Base-by-base conservation (phyloP, 1,140 invertebrate species). In the Contarinia nasturtii region DNA sequence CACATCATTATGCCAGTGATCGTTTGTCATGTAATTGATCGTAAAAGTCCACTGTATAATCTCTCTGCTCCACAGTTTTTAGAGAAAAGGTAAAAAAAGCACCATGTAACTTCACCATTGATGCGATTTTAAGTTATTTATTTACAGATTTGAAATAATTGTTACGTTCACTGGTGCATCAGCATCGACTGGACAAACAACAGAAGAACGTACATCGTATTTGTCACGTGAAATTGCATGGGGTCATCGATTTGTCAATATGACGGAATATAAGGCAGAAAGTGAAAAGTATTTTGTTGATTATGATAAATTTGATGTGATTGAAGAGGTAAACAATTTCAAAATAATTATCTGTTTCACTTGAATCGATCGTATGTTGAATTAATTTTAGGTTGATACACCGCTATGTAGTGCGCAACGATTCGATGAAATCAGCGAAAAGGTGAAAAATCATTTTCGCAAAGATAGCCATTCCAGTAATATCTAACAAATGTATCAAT, bases 241-340 rank as follows among this genome's bases (percentile, higher is more conserved):
- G 86, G 87, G 86, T 3, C 78, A 88, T 59, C 66, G 81, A 10
- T 89, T 89, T 56, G 74, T 75, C 50, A 76, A 77, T 38, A 74
- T 74, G 2, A 58, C 74, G 12, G 74, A 75, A 41, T 97, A 94
- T 63, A 86, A 87, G 53, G 85, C 86, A 55, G 80, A 86, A 42
- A 77, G 85, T 38, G 82, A 91, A 47, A 80, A 82, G 33, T 97
- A 95, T 65, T 74, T 87, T 53, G 87, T 97, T 15, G 89, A 98
- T 64, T 96, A 94, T 59, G 83, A 81, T 21, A 76, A 87, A 53
- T 98, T 98, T 64, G 87, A 97, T 61, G 81, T 80, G 50, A 94
- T 89, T 10, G 60, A 61, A 37, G 59, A 61, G 44, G 61, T 59
- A 41, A 45, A 44, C n/a, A n/a, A n/a, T n/a, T n/a, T n/a, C n/a